These are phyloP conservation scores for Apotomis betuletana DNA, from an alignment of 2,888 invertebrate species.

Conservation along the genomic window DNA sequence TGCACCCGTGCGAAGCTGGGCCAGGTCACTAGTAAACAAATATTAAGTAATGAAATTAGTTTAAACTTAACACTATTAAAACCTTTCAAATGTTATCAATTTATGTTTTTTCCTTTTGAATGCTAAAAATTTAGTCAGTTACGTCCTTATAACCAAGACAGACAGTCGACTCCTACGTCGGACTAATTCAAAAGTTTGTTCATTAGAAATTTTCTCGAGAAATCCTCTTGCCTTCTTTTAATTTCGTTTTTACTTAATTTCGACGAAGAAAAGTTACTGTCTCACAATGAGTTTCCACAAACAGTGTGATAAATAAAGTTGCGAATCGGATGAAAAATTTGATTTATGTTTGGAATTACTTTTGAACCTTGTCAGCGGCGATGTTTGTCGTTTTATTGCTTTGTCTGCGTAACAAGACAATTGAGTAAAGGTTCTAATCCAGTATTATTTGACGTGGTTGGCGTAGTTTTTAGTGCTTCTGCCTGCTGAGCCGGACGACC, in stretches of 20 bases:
- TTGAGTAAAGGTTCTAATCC: no score
- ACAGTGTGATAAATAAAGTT: slow-evolving; percentile 32
- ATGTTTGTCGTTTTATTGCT: neutral
- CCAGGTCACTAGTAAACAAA: no score
- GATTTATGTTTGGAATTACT: slow-evolving; percentile 33
- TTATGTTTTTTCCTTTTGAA: no score
- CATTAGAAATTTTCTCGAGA: slow-evolving; percentile 39
- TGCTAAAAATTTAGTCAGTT: neutral
- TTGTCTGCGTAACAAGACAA: no score
- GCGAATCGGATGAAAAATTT: slow-evolving; percentile 26
- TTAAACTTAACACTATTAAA: no score
- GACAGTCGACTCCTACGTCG: slow-evolving; percentile 1
- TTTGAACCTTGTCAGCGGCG: neutral
- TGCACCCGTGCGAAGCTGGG: no score
- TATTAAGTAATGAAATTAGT: no score
- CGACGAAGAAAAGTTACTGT: slow-evolving; percentile 41
- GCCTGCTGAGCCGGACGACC: no score
- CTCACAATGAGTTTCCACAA: slow-evolving; percentile 40
- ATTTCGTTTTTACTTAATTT: slow-evolving; percentile 44
- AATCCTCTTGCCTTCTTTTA: slow-evolving; percentile 43
- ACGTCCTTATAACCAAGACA: neutral
- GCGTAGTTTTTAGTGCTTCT: no score
- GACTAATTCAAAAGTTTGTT: slow-evolving; percentile 44
- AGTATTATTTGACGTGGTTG: no score
- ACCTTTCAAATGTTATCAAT: no score